A percentile compares a stretch with the other conserved stretches of the same genome.
Evolutionary conservation across 2,113 vertebrate genomes (phyloP).

Genomic region (Anhinga rufa): DNA sequence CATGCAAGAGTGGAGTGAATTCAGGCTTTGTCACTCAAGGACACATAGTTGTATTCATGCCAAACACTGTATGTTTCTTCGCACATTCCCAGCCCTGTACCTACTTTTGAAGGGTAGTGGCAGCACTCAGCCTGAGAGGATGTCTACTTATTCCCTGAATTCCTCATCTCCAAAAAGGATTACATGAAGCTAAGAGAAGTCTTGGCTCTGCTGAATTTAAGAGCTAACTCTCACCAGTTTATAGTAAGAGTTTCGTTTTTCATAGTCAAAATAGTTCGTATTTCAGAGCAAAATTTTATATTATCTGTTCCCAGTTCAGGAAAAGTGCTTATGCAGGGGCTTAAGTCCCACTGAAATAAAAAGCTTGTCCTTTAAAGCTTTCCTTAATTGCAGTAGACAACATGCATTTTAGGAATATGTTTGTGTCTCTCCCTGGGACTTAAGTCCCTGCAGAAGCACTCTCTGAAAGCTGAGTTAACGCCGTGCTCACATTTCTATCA

Average conservation of each 20-base stretch:
- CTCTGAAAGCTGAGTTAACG: not conserved
- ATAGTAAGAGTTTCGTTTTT: not conserved
- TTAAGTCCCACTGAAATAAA: not conserved
- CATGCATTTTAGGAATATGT: not conserved
- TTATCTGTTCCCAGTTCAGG: not conserved
- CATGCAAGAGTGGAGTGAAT: fast-evolving
- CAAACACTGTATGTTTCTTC: fast-evolving
- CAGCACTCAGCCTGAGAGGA: not conserved
- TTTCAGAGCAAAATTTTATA: not conserved
- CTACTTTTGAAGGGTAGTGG: not conserved
- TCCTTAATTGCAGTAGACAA: not conserved
- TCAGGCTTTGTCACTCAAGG: not conserved
- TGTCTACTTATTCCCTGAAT: not conserved
- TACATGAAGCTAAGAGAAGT: not conserved
- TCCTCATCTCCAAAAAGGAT: not conserved
- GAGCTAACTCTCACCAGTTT: not conserved
- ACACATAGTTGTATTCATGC: fast-evolving
- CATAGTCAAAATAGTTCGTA: not conserved
- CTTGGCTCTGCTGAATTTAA: not conserved
- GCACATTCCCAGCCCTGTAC: not conserved
- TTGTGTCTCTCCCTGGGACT: not conserved
- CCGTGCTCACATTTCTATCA: not conserved
- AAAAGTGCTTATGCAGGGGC: not conserved
- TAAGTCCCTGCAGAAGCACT: not conserved
- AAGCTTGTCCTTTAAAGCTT: not conserved